Base-by-base conservation (phyloP, 2,113 vertebrate genomes). In the Pelecanus crispus region DNA sequence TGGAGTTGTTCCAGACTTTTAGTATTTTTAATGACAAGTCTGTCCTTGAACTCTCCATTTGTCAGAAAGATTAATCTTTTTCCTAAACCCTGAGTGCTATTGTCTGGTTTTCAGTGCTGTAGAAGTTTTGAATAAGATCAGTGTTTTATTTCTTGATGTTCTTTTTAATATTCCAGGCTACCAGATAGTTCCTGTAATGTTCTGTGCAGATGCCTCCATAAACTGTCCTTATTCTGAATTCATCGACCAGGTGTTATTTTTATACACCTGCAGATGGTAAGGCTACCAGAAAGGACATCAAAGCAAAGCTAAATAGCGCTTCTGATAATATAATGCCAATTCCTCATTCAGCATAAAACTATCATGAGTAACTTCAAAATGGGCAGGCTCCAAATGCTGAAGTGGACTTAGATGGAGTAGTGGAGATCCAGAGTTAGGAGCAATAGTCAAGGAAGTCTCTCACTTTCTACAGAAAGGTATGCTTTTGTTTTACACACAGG, bases 261-360 rank as follows among this genome's bases (percentile, higher is more conserved):
- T 86, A 92, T 56, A 86, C 18, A 74, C 28, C 71, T 95, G 86
- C 95, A 96, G 95, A 94, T 92, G 92, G 90, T 40, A 68, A 94
- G 44, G 45, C 44, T 78, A 67, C 63, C 59, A 94, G 83, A 94
- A 90, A 47, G 65, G 74, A 86, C 61, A 91, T 75, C 72, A 71
- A 81, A 94, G 42, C 47, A 85, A 86, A 95, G 38, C 52, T 78
- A 65, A 96, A 77, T 15, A 88, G 70, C 14, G 29, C 40, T 94
- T 88, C 38, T 78, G 82, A 83, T 28, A 94, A 55, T 40, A 45
- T 42, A 81, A 73, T 49, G 45, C 15, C 1, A 0, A 28, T 50
- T 95, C 32, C 31, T 74, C 61, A 65, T 49, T 90, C 61, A 66
- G 38, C 2, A 1, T 31, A n/a, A 17, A 77, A 49, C 47, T 63